phyloP scores from a whole-genome alignment of 2,797 vertebrate genomes.

The Meriones psammophilus region DNA sequence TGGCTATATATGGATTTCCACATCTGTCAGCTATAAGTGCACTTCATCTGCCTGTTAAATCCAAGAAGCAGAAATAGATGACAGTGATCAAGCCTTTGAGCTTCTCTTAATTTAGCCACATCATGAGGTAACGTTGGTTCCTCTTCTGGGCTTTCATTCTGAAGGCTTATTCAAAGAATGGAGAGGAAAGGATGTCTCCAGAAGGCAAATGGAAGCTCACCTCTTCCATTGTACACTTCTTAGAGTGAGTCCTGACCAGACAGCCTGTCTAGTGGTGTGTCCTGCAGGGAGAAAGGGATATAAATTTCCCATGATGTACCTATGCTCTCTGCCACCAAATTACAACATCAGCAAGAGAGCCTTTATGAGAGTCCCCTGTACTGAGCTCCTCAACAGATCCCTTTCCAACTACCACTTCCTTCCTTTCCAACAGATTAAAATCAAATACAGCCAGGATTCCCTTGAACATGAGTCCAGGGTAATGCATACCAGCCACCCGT shows the following conservation, averaged over 20 bases:
- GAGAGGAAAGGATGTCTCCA: slow-evolving; percentile 26
- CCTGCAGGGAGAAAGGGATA: slow-evolving; percentile 66
- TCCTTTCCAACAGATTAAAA: slow-evolving; percentile 17
- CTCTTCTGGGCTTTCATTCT: slow-evolving; percentile 64
- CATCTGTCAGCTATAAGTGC: slow-evolving; percentile 84
- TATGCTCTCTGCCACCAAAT: slow-evolving; percentile 49
- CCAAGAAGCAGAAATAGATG: slow-evolving; percentile 79
- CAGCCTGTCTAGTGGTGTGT: slow-evolving; percentile 35
- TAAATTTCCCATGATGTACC: slow-evolving; percentile 64
- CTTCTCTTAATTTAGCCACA: slow-evolving; percentile 77
- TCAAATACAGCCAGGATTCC: slow-evolving; percentile 20
- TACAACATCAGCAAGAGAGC: slow-evolving; percentile 30
- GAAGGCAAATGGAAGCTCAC: slow-evolving; percentile 64
- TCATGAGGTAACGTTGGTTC: slow-evolving; percentile 76
- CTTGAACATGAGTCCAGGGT: slow-evolving; percentile 6
- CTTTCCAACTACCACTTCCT: background rate
- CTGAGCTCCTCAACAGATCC: background rate
- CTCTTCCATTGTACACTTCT: slow-evolving; percentile 35
- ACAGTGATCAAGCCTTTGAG: slow-evolving; percentile 80
- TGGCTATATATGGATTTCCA: slow-evolving; percentile 82
- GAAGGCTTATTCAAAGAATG: slow-evolving; percentile 67
- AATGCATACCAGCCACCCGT: background rate
- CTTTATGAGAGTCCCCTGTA: slow-evolving; percentile 67
- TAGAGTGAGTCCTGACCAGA: slow-evolving; percentile 67
- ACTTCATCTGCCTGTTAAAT: slow-evolving; percentile 82